A percentile compares a stretch with the other conserved stretches of the same genome.
Conservation (phyloP, 1,140 invertebrate genomes). For the Euglossa dilemma region DNA sequence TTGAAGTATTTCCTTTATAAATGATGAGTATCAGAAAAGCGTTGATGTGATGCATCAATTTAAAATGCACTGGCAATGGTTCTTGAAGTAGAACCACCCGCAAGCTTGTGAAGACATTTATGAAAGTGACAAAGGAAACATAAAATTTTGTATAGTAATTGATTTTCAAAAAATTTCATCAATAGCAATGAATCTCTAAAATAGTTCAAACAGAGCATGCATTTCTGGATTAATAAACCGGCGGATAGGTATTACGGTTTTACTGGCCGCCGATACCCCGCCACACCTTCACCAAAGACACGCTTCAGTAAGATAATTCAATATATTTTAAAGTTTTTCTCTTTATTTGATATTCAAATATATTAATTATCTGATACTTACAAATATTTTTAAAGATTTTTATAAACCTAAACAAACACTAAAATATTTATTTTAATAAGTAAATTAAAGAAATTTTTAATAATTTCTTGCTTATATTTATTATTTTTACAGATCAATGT, state of each 20-base stretch:
- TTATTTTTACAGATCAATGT: constrained; percentile 64
- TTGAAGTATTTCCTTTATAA: no score
- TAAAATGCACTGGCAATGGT: constrained; percentile 4
- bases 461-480: not conserved
- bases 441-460: not conserved
- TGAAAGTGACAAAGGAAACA: not conserved
- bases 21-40: constrained; percentile 30
- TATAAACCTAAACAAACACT: not conserved
- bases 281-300: constrained; percentile 74
- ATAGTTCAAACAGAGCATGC: constrained; percentile 65
- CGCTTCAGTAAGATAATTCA: constrained; percentile 66
- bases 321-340: not conserved
- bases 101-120: not conserved
- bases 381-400: not conserved
- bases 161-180: not conserved
- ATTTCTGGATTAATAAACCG: constrained; percentile 80
- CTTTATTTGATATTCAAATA: not conserved
- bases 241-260: constrained; percentile 77
- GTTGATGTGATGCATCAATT: constrained; percentile 26
- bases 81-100: constrained; percentile 12
- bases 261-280: constrained; percentile 75
- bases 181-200: constrained; percentile 43
- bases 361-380: not conserved
- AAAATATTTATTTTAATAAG: not conserved
- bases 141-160: not conserved